Evolutionary conservation across 2,113 vertebrate genomes (phyloP).

Genomic region (Cynoglossus semilaevis): DNA sequence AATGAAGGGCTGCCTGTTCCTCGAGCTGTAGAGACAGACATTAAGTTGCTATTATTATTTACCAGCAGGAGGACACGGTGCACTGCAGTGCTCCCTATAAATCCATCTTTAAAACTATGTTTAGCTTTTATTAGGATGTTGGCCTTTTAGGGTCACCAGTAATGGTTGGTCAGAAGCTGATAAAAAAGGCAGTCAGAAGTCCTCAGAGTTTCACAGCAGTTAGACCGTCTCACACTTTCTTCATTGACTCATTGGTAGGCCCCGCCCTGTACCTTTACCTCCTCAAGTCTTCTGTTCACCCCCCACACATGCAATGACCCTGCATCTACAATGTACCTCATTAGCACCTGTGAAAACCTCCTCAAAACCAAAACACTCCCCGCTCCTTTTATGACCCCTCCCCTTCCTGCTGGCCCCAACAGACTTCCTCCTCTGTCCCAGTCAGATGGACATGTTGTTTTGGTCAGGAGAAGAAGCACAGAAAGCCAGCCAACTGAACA

Average conservation of each 20-base stretch:
- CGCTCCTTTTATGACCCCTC: slow-evolving; percentile 11
- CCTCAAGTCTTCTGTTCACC: slow-evolving; percentile 1
- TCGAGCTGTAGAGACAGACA: background rate
- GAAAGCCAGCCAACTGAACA: background rate
- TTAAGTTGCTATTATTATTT: slow-evolving; percentile 13
- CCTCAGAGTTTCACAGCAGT: slow-evolving; percentile 21
- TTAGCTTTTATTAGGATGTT: background rate
- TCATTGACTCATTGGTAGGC: slow-evolving; percentile 9
- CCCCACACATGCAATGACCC: slow-evolving; percentile 14
- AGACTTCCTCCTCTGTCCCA: slow-evolving; percentile 17
- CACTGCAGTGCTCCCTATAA: background rate
- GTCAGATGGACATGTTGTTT: slow-evolving; percentile 32
- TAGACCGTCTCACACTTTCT: slow-evolving; percentile 29
- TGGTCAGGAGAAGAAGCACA: slow-evolving; percentile 22
- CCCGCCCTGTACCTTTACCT: background rate
- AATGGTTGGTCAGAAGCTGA: background rate
- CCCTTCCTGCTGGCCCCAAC: slow-evolving; percentile 41
- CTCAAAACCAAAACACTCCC: slow-evolving; percentile 38
- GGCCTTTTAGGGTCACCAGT: background rate
- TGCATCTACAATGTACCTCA: slow-evolving; percentile 36
- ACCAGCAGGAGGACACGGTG: background rate
- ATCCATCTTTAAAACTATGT: background rate
- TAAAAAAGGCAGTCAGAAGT: background rate
- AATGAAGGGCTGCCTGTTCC: background rate
- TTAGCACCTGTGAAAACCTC: slow-evolving; percentile 68